phyloP scores from a whole-genome alignment of 2,797 vertebrate genomes.

The Spheniscus humboldti region DNA sequence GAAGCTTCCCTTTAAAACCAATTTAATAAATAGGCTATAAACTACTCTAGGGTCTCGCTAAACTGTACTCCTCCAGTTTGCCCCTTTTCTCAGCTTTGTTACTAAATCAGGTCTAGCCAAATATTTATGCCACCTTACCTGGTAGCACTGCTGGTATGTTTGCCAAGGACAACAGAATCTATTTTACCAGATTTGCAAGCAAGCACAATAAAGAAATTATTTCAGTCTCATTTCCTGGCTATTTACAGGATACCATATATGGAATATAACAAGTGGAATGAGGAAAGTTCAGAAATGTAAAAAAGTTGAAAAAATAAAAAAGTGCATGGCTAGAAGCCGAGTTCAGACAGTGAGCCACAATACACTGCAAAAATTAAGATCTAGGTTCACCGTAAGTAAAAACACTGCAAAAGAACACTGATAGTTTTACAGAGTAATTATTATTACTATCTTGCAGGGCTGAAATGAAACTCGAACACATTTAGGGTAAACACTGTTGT shows the following conservation, averaged over 20 bases:
- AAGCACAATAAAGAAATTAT: background rate
- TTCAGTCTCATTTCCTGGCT: background rate
- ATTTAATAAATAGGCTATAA: background rate
- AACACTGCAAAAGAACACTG: background rate
- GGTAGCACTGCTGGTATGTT: background rate
- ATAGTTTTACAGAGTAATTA: too few relatives aligned
- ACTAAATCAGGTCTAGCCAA: background rate
- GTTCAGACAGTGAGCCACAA: background rate
- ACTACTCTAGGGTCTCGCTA: background rate
- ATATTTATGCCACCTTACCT: background rate
- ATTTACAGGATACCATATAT: background rate
- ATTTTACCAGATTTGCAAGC: background rate
- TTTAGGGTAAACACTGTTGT: background rate
- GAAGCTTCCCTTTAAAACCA: background rate
- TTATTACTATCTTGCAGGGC: background rate
- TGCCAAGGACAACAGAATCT: background rate
- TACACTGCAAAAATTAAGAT: background rate
- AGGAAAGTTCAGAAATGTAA: background rate
- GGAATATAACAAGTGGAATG: background rate
- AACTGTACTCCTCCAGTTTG: background rate
- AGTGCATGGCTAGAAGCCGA: background rate
- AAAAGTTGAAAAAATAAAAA: background rate
- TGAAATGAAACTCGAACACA: background rate
- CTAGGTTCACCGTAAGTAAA: background rate
- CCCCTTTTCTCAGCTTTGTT: background rate